Conservation (phyloP, 2,797 vertebrate species). For the Xerus rutilus region DNA sequence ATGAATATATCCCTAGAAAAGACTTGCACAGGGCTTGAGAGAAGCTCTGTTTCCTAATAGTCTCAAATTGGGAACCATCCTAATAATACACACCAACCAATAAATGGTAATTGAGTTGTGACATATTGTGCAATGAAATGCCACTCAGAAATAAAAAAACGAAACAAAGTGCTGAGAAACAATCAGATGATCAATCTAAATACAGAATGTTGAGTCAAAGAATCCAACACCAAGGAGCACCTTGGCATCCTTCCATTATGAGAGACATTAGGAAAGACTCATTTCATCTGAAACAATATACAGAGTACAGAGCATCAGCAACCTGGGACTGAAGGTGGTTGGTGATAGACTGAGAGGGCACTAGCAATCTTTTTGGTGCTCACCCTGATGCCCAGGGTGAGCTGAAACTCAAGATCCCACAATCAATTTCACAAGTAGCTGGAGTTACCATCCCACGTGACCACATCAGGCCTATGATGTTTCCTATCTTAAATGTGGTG, state of each 20-base stretch:
- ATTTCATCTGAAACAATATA: background rate
- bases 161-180: background rate
- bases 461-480: background rate
- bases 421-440: background rate
- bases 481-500: background rate
- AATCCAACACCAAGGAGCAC: background rate
- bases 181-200: background rate
- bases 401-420: background rate
- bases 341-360: background rate
- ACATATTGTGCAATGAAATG: background rate
- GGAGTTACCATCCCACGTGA: background rate
- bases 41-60: background rate
- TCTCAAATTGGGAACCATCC: background rate
- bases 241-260: background rate
- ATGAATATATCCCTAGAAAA: background rate
- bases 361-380: background rate
- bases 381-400: background rate
- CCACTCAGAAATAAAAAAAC: background rate
- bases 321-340: background rate
- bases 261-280: background rate
- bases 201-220: background rate
- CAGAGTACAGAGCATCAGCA: background rate
- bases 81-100: background rate
- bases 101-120: background rate
- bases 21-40: background rate